Evolutionary conservation across 2,113 vertebrate genomes (phyloP), one percentile per base, ranked within the genome.

Genomic region (Apodemus speciosus): DNA sequence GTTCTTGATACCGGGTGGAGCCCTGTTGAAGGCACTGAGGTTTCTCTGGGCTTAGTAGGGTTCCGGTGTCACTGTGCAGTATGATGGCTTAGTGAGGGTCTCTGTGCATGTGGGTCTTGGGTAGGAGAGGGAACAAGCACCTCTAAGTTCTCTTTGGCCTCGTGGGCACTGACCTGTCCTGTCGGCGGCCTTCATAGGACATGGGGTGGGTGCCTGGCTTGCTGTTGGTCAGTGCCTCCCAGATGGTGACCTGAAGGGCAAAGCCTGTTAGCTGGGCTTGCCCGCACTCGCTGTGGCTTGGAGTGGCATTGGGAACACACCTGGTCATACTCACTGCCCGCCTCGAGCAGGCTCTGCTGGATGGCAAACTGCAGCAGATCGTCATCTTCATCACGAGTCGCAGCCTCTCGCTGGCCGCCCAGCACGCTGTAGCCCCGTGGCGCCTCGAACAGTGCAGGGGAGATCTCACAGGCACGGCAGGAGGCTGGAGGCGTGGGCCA

Each of bases 181-280:
- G 97, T 30, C 98, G 99, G 94, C 98, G 98, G 7, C 98, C 97
- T 93, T 99, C 99, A 64, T 97, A 98, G 75, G 99, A 98, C 96
- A 99, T 97, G 32, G 98, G 98, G 96, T 98, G 99, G 3, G 99
- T 98, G 96, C 99, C 99, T 0, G 99, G 99, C 94, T 99, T 99
- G 98, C 99, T 99, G 97, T 99, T 99, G 96, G 99, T 99, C 97
- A 99, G 97, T 0, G 99, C 99, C 97, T 99, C 99, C 99, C 99
- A 99, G 97, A 99, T 99, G 81, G 99, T 99, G 93, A 99, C 99
- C 99, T 99, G 95, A 43, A 56, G 80, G 60, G 58, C 62, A n/a
- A 30, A 30, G 51, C 92, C 91, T 3, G 21, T 94, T 46, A 93
- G 92, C 72, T 10, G 6, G 0, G 58, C 0, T 7, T 66, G 7